Percentiles rank a stretch among this genome's conserved stretches.
These are phyloP conservation scores for Formica selysi DNA, from an alignment of 1,140 invertebrate species.

Conservation along the genomic window DNA sequence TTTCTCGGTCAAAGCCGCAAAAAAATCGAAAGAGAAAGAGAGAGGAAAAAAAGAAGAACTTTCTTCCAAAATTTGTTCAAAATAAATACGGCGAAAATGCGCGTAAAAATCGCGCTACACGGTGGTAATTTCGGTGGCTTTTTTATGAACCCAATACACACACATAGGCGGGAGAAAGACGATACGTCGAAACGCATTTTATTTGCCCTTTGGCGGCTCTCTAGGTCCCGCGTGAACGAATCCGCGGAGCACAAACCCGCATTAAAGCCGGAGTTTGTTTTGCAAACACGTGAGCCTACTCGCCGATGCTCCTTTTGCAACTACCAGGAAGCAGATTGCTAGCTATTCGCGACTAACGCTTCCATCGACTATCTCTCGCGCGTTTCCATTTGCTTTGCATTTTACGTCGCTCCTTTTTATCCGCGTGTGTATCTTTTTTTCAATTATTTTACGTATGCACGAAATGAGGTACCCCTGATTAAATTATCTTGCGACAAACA, in stretches of 20 bases:
- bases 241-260: conserved; percentile 53
- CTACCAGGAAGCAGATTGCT: conserved; percentile 12
- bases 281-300: neutral
- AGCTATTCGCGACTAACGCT: conserved; percentile 18
- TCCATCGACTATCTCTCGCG: neutral
- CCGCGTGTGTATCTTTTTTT: conserved; percentile 6
- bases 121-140: neutral
- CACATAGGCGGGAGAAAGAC: conserved; percentile 10
- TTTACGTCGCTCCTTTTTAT: conserved; percentile 12
- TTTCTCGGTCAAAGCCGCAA: neutral
- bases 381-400: conserved; percentile 8
- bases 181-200: conserved; percentile 68
- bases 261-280: conserved; percentile 55
- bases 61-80: conserved; percentile 22
- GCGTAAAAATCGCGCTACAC: conserved; percentile 27
- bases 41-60: neutral
- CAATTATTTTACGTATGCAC: conserved; percentile 9
- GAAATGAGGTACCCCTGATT: conserved; percentile 22
- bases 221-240: conserved; percentile 21
- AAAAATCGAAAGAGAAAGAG: neutral
- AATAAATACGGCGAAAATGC: conserved; percentile 39
- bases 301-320: neutral
- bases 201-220: conserved; percentile 50
- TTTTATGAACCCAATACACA: conserved; percentile 5
- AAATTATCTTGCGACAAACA: conserved; percentile 18